phyloP scores from a whole-genome alignment of 2,888 invertebrate genomes.

The Megamerina dolium region DNA sequence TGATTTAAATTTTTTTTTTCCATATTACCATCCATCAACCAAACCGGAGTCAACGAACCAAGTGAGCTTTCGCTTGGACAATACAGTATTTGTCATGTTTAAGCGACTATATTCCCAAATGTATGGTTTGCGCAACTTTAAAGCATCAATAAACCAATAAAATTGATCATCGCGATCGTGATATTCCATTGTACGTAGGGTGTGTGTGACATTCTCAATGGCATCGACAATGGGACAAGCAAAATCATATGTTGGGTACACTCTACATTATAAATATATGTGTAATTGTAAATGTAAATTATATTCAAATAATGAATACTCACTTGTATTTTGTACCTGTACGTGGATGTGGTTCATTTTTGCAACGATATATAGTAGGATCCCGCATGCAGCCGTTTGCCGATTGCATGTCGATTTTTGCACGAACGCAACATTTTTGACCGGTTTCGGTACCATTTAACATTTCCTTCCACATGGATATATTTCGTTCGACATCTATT shows the following conservation, averaged over 20 bases:
- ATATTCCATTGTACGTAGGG: constrained; percentile 96
- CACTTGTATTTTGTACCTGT: constrained; percentile 95
- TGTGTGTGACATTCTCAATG: constrained; percentile 95
- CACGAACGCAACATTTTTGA: constrained; percentile 87
- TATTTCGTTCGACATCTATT: constrained; percentile 75
- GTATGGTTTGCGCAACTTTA: constrained; percentile 80
- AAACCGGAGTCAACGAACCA: constrained; percentile 94
- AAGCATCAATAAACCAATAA: constrained; percentile 90
- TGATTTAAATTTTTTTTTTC: not conserved
- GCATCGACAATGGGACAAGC: constrained; percentile 99
- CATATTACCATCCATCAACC: constrained; percentile 83
- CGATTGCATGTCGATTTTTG: constrained; percentile 96
- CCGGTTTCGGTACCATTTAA: constrained; percentile 72
- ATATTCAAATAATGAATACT: constrained; percentile 23
- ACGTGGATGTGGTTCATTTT: constrained; percentile 87
- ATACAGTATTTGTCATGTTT: constrained; percentile 96
- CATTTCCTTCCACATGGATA: constrained; percentile 93
- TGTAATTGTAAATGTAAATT: not conserved
- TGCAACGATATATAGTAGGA: constrained; percentile 97
- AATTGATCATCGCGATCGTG: constrained; percentile 97
- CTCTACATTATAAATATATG: constrained; percentile 56
- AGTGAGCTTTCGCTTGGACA: constrained; percentile 94
- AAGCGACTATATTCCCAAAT: constrained; percentile 96
- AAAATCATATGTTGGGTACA: constrained; percentile 99
- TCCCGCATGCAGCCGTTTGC: constrained; percentile 95